phyloP scores from a whole-genome alignment of 2,113 vertebrate genomes.

The Etheostoma spectabile region DNA sequence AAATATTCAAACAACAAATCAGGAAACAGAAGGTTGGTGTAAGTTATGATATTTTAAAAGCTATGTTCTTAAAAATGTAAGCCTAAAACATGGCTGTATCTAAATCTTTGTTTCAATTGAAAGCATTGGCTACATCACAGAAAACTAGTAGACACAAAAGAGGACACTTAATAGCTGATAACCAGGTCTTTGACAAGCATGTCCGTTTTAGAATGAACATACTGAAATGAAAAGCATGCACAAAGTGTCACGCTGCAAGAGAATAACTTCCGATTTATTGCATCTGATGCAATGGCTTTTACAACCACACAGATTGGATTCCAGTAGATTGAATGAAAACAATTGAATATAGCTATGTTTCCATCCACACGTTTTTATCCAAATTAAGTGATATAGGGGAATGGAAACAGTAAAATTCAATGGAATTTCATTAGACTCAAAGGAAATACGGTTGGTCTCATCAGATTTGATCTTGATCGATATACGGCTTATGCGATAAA shows the following conservation, averaged over 20 bases:
- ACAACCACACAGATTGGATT: neutral
- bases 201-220: neutral
- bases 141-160: neutral
- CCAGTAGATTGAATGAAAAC: slow-evolving; percentile 3
- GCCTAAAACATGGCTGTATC: neutral
- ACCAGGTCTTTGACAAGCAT: neutral
- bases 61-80: neutral
- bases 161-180: neutral
- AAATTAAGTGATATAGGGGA: no score
- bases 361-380: no score
- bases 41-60: neutral
- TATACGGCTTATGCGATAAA: no score
- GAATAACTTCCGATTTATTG: neutral
- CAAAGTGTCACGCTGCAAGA: slow-evolving; percentile 8
- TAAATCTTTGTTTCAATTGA: neutral
- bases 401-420: no score
- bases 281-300: neutral
- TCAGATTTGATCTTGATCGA: no score
- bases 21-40: neutral
- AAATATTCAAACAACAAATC: slow-evolving; percentile 4
- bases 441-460: no score
- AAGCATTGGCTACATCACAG: neutral
- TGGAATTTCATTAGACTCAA: no score
- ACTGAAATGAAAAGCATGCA: neutral
- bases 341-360: neutral